These are phyloP conservation scores for Strix uralensis DNA, from an alignment of 2,113 vertebrate species.

Conservation along the genomic window DNA sequence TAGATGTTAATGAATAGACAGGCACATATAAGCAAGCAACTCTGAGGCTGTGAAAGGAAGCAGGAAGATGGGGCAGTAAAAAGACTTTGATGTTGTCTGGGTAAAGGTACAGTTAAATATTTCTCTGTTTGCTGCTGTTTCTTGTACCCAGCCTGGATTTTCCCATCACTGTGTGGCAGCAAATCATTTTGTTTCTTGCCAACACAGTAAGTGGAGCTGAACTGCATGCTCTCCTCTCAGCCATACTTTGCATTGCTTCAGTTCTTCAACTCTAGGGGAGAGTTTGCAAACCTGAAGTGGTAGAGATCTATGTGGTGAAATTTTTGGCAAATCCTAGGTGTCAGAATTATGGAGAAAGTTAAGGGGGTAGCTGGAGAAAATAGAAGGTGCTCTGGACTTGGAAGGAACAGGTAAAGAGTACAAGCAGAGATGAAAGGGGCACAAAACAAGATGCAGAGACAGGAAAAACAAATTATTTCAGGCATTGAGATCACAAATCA, in stretches of 20 bases:
- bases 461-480: not conserved
- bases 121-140: not conserved
- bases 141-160: not conserved
- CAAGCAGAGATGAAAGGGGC: not conserved
- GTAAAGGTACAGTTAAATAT: not conserved
- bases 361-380: not conserved
- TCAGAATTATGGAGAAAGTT: not conserved
- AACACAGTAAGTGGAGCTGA: not conserved
- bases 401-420: not conserved
- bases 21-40: not conserved
- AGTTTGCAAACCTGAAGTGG: not conserved
- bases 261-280: not conserved
- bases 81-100: not conserved
- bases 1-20: slow-evolving; percentile 39
- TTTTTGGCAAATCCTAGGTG: not conserved
- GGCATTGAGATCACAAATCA: not conserved
- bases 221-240: not conserved
- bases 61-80: not conserved
- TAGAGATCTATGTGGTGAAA: not conserved
- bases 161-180: slow-evolving; percentile 12
- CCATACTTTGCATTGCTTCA: not conserved
- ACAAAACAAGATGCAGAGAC: not conserved
- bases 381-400: not conserved
- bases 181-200: not conserved
- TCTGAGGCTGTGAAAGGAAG: not conserved